These are phyloP conservation scores for Lates calcarifer DNA, from an alignment of 2,113 vertebrate genomes.

Conservation along the genomic window DNA sequence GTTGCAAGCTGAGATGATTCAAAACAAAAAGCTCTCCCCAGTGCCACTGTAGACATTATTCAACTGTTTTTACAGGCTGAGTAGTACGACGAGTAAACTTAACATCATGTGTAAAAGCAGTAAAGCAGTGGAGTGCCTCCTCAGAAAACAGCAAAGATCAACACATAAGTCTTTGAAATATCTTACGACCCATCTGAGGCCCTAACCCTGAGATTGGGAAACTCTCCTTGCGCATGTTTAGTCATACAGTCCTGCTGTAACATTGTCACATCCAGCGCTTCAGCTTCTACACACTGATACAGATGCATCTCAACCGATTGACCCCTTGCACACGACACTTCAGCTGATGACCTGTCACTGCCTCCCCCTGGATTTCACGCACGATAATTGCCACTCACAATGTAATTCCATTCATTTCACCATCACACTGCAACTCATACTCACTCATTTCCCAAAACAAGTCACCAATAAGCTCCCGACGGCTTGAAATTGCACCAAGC, in stretches of 20 bases:
- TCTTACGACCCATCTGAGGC: neutral
- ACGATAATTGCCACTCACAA: neutral
- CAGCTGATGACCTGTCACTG: neutral
- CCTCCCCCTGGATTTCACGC: constrained; percentile 28
- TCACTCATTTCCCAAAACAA: constrained; percentile 25
- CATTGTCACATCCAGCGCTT: neutral
- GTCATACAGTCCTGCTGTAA: neutral
- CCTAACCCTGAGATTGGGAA: neutral
- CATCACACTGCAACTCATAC: neutral
- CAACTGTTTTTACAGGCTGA: neutral
- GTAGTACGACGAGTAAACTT: neutral
- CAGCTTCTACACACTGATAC: neutral
- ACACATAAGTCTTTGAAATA: neutral
- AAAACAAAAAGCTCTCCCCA: neutral
- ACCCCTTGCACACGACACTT: constrained; percentile 28
- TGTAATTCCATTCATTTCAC: neutral
- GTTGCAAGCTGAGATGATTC: neutral
- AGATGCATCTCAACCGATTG: constrained; percentile 19
- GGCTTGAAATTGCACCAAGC: constrained; percentile 13
- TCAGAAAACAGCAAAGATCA: neutral
- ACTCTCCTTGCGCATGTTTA: neutral
- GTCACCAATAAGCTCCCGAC: neutral
- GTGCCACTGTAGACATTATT: neutral
- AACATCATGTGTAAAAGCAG: neutral
- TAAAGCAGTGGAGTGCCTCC: neutral